These are phyloP conservation scores for Ptyas mucosa DNA, from an alignment of 2,113 vertebrate genomes.

Conservation along the genomic window DNA sequence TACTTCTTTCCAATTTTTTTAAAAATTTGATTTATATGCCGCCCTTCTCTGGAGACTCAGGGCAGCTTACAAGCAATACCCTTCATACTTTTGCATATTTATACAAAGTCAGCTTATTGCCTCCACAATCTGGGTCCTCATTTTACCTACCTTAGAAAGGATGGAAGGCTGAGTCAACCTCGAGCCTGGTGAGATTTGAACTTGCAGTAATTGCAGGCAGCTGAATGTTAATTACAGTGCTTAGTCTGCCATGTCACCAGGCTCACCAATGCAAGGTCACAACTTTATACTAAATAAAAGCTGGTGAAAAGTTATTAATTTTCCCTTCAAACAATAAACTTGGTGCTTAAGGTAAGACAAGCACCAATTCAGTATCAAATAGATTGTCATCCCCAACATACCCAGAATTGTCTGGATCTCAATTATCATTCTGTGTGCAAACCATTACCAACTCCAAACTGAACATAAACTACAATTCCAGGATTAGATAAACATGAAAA, in stretches of 20 bases:
- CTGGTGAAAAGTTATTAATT: background rate
- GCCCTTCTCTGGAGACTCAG: too few species aligned
- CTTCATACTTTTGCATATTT: too few species aligned
- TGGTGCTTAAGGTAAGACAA: background rate
- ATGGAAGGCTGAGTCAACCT: too few species aligned
- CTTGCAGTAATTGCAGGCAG: too few species aligned
- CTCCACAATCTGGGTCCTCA: too few species aligned
- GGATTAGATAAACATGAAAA: background rate
- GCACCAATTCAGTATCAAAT: background rate
- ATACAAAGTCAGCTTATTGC: too few species aligned
- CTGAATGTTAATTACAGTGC: too few species aligned
- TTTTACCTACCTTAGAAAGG: too few species aligned
- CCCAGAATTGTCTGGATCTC: background rate
- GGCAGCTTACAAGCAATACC: too few species aligned
- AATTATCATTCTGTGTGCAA: background rate
- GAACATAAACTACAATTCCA: background rate
- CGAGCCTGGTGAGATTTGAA: too few species aligned
- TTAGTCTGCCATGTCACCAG: too few species aligned
- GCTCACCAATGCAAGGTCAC: background rate
- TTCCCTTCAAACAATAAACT: background rate
- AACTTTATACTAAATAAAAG: background rate
- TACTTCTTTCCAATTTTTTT: background rate
- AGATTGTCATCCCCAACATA: background rate
- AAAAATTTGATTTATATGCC: too few species aligned
- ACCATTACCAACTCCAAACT: background rate